These are phyloP conservation scores for Drosophila dunni DNA, from an alignment of 1,140 invertebrate genomes.

Conservation along the genomic window DNA sequence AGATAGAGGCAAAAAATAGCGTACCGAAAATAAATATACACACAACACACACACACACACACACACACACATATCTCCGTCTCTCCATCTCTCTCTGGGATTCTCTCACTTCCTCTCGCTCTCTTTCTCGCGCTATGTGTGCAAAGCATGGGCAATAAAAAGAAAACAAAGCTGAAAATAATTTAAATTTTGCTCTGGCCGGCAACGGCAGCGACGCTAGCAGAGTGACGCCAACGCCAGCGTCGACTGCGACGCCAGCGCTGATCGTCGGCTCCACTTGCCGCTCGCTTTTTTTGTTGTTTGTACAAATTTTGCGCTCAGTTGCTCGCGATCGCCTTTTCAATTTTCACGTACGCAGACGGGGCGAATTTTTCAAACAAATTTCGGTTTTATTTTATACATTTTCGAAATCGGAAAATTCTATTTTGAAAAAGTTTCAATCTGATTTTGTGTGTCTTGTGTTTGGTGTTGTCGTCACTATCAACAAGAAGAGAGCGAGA, in stretches of 20 bases:
- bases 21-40: constrained; percentile 74
- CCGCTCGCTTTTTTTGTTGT: constrained; percentile 53
- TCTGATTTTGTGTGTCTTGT: constrained; percentile 6
- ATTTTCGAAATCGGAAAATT: constrained; percentile 15
- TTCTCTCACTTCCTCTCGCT: background rate
- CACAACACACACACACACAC: background rate
- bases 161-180: constrained; percentile 78
- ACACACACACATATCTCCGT: constrained; percentile 27
- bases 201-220: constrained; percentile 23
- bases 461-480: constrained; percentile 11
- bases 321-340: constrained; percentile 83
- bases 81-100: background rate
- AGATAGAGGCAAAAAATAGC: constrained; percentile 51
- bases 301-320: constrained; percentile 81
- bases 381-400: constrained; percentile 24
- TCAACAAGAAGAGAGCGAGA: background rate
- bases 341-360: constrained; percentile 77
- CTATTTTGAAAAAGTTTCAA: constrained; percentile 18
- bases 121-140: background rate
- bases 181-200: constrained; percentile 73
- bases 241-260: constrained; percentile 35
- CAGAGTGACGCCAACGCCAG: constrained; percentile 40
- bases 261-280: constrained; percentile 36
- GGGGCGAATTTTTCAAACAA: constrained; percentile 26
- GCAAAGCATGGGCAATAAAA: constrained; percentile 61